Evolutionary conservation across 2,113 vertebrate species (phyloP).

Genomic region (Axis porcinus): DNA sequence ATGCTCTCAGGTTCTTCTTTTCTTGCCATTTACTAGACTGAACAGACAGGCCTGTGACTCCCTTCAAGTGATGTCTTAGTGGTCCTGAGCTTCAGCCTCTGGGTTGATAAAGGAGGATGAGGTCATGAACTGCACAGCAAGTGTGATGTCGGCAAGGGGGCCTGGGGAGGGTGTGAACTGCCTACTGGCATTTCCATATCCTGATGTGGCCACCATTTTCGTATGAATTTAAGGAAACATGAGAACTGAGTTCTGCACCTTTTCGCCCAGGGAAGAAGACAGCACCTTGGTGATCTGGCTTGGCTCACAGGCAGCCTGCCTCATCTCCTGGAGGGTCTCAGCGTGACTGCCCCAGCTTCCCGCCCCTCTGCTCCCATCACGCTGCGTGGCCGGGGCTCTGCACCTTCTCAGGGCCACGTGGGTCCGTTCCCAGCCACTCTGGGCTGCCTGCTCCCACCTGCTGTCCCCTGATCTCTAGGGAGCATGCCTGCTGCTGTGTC

Average conservation of each 20-base stretch:
- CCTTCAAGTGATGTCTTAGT: background rate
- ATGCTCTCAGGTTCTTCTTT: background rate
- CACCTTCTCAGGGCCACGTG: rapidly evolving
- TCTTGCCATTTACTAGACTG: background rate
- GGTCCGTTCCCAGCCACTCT: rapidly evolving
- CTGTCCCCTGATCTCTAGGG: too few relatives aligned
- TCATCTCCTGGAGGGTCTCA: background rate
- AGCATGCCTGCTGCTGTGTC: too few relatives aligned
- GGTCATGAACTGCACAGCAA: background rate
- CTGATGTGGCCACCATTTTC: background rate
- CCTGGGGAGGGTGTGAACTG: too few relatives aligned
- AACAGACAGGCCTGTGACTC: background rate
- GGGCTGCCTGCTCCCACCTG: too few relatives aligned
- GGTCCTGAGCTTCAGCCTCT: background rate
- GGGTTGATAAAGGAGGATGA: background rate
- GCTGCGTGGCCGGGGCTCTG: background rate
- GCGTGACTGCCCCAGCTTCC: background rate
- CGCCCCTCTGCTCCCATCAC: background rate
- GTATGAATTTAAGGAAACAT: background rate
- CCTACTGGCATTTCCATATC: background rate
- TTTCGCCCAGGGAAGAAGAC: background rate
- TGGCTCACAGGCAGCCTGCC: background rate
- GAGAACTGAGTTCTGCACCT: background rate
- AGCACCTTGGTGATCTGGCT: background rate
- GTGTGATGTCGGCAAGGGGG: rapidly evolving